These are phyloP conservation scores for Troglohyphantes excavatus DNA, from an alignment of 2,888 invertebrate genomes.

Conservation along the genomic window DNA sequence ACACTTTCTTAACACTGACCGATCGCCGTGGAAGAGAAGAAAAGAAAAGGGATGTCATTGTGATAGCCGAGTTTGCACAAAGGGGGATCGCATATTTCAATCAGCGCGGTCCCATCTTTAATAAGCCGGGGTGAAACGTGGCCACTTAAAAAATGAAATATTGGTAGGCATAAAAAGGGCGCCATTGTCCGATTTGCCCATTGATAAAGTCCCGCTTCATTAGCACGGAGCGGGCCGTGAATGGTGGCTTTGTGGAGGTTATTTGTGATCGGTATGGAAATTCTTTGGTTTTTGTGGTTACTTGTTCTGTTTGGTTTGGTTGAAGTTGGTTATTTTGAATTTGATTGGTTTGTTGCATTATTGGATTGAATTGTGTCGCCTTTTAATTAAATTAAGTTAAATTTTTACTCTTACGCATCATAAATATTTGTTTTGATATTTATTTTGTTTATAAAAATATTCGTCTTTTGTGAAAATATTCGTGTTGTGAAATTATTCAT, in stretches of 20 bases:
- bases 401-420: no score
- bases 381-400: no score
- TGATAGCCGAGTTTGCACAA: conserved; percentile 46
- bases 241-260: conserved; percentile 24
- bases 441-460: no score
- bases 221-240: conserved; percentile 18
- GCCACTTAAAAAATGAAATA: conserved; percentile 52
- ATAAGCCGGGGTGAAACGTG: conserved; percentile 40
- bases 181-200: conserved; percentile 41
- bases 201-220: conserved; percentile 48
- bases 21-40: conserved; percentile 1
- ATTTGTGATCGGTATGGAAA: conserved; percentile 46
- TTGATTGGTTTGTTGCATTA: no score
- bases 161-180: conserved; percentile 9
- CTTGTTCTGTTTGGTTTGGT: no score
- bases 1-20: conserved; percentile 51
- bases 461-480: no score
- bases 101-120: conserved; percentile 35
- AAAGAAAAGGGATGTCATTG: conserved; percentile 43
- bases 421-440: no score
- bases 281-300: no score
- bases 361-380: no score
- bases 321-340: no score
- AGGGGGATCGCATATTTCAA: conserved; percentile 54
- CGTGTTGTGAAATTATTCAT: no score